Percentiles rank a stretch among this genome's conserved stretches.
phyloP scores from a whole-genome alignment of 2,797 vertebrate genomes.

The Cuculus canorus region DNA sequence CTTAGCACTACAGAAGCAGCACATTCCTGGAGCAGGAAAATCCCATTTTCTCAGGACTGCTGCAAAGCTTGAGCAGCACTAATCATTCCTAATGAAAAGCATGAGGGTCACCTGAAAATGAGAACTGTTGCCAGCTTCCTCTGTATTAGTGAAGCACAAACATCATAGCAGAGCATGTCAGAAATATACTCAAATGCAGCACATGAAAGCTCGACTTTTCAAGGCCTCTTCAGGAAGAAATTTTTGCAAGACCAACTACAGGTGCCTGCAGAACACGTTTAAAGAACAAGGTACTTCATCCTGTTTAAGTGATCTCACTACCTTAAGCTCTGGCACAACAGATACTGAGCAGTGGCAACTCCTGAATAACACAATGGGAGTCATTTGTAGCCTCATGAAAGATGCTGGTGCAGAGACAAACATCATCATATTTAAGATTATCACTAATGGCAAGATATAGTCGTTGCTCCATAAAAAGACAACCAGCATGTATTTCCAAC shows the following conservation, averaged over 20 bases:
- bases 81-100: background rate
- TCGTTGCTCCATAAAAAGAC: background rate
- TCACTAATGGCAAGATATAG: background rate
- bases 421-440: background rate
- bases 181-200: background rate
- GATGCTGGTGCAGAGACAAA: background rate
- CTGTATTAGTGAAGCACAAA: background rate
- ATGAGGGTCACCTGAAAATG: background rate
- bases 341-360: background rate
- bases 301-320: background rate
- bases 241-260: conserved; percentile 17
- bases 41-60: background rate
- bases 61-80: background rate
- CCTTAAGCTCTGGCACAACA: background rate
- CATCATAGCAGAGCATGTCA: background rate
- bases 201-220: background rate
- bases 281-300: background rate
- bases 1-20: background rate
- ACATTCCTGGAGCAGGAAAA: background rate
- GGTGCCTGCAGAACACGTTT: fast-evolving
- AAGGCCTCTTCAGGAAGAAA: background rate
- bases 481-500: background rate
- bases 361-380: background rate
- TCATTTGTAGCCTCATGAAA: background rate
- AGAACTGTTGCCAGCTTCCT: background rate